These are phyloP conservation scores for Coluber constrictor DNA, from an alignment of 2,797 vertebrate genomes.

Conservation along the genomic window DNA sequence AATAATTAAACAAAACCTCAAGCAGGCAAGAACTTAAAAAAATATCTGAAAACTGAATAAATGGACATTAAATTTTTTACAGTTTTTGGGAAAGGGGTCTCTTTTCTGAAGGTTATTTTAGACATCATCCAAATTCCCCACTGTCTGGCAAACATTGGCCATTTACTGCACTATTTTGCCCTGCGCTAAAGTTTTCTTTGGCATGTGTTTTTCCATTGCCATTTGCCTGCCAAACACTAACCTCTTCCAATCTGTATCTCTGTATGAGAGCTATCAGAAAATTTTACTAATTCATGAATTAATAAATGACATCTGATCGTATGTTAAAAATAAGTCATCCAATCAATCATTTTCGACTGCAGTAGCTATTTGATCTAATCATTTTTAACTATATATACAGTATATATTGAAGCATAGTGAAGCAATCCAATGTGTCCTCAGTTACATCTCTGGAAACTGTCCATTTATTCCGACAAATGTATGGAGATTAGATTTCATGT, in stretches of 20 bases:
- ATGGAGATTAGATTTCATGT: neutral
- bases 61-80: neutral
- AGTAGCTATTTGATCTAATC: neutral
- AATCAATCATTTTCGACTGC: neutral
- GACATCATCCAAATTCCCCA: neutral
- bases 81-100: neutral
- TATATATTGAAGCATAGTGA: neutral
- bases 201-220: neutral
- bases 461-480: neutral
- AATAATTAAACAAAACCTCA: neutral
- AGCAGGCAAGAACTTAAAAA: neutral
- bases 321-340: neutral
- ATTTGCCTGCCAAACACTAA: neutral
- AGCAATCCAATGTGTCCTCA: neutral
- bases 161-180: neutral
- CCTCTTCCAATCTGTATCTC: neutral
- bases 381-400: neutral
- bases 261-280: neutral
- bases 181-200: neutral
- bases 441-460: neutral
- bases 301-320: neutral
- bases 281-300: neutral
- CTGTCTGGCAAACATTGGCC: neutral
- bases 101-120: neutral
- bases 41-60: neutral